Conservation (phyloP, 2,113 vertebrate genomes). For the Rhinolophus ferrumequinum region DNA sequence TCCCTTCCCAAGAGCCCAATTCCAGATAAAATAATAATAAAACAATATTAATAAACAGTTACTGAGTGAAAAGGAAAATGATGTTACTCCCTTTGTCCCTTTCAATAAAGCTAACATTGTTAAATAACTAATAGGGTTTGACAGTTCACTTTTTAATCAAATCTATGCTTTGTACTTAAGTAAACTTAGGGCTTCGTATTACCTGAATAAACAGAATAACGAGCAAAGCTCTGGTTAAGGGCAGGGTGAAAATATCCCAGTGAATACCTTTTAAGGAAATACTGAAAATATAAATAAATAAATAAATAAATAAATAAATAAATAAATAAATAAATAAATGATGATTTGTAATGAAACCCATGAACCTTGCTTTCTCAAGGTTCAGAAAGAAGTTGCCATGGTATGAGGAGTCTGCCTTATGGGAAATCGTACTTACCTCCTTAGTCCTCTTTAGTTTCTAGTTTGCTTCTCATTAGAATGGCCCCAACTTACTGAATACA, state of each 20-base stretch:
- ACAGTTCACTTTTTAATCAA: background rate
- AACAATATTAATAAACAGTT: background rate
- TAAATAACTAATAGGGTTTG: background rate
- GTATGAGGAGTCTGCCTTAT: background rate
- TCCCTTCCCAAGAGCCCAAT: background rate
- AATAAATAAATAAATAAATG: background rate
- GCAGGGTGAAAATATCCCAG: background rate
- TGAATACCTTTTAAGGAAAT: slow-evolving; percentile 24
- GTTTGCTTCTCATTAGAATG: slow-evolving; percentile 6
- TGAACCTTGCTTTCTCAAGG: background rate
- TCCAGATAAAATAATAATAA: background rate
- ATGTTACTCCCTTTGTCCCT: background rate
- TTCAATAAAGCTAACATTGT: background rate
- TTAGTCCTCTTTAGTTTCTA: background rate
- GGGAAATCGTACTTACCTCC: background rate
- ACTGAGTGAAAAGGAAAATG: background rate
- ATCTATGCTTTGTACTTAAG: background rate
- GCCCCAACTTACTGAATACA: background rate
- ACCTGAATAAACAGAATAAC: background rate
- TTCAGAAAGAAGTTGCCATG: background rate
- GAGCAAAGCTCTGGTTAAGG: background rate
- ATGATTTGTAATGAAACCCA: background rate
- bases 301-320: no score
- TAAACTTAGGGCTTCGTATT: background rate
- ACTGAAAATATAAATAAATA: background rate